Percentiles rank a stretch among this genome's conserved stretches.
Conservation (phyloP, 2,113 vertebrate species). For the Herpetotheres cachinnans region DNA sequence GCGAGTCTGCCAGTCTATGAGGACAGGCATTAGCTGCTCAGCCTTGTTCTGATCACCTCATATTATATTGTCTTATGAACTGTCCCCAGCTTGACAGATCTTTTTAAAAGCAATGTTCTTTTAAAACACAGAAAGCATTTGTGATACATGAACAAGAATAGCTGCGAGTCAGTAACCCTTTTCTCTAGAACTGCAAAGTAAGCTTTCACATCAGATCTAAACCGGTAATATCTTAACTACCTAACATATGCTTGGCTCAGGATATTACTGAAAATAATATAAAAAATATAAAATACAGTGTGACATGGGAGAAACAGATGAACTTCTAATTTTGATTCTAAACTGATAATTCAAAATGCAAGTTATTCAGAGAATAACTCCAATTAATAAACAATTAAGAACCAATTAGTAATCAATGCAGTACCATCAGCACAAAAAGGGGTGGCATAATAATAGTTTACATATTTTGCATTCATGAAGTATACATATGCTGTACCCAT, state of each 20-base stretch:
- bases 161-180: neutral
- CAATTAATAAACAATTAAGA: neutral
- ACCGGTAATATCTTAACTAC: conserved; percentile 22
- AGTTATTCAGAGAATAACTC: conserved; percentile 21
- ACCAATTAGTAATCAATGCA: conserved; percentile 3
- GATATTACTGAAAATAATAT: neutral
- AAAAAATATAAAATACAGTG: conserved; percentile 33
- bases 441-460: conserved; percentile 26
- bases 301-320: neutral
- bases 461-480: conserved; percentile 49
- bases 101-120: neutral
- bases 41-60: neutral
- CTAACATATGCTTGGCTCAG: neutral
- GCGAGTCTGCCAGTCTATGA: neutral
- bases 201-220: conserved; percentile 22
- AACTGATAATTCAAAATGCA: conserved; percentile 35
- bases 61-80: neutral
- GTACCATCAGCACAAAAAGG: neutral
- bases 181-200: neutral
- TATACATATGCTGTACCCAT: conserved; percentile 59
- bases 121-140: neutral
- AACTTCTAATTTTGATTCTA: conserved; percentile 38
- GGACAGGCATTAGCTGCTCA: neutral
- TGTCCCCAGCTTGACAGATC: neutral
- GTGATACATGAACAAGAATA: neutral